Percentiles rank a stretch among this genome's conserved stretches.
Conservation (phyloP, 2,888 invertebrate genomes). For the Phymatocera aterrima region DNA sequence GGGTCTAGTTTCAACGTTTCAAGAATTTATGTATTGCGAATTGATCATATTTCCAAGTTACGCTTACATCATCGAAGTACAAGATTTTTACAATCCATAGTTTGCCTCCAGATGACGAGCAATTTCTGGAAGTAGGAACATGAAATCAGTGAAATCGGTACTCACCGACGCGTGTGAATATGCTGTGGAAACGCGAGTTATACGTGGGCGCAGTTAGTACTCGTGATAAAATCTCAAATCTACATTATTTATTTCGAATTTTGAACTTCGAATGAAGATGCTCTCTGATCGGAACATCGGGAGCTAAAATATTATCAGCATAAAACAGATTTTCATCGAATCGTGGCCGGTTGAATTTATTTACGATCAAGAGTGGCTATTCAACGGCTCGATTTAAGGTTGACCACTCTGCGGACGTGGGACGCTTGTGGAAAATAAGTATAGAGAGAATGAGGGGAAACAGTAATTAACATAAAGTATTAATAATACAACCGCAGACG, state of each 20-base stretch:
- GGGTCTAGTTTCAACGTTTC: too few species aligned
- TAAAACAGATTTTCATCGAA: slow-evolving; percentile 68
- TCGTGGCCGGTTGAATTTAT: slow-evolving; percentile 64
- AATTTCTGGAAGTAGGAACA: not conserved
- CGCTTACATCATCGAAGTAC: not conserved
- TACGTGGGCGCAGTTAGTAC: not conserved
- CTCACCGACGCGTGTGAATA: too few species aligned
- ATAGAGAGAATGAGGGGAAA: slow-evolving; percentile 57
- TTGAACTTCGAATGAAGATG: slow-evolving; percentile 28
- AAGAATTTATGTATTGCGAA: too few species aligned
- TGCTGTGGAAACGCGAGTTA: not conserved
- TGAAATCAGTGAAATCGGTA: not conserved
- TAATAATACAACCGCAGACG: slow-evolving; percentile 68
- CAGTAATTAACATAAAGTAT: slow-evolving; percentile 73
- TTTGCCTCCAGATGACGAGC: not conserved
- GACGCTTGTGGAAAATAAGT: slow-evolving; percentile 35
- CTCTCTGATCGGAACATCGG: slow-evolving; percentile 30
- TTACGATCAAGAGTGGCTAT: slow-evolving; percentile 66
- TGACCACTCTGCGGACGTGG: slow-evolving; percentile 62
- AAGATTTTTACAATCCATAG: not conserved
- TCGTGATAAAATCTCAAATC: slow-evolving; percentile 1
- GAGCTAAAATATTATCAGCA: slow-evolving; percentile 37
- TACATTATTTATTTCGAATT: not conserved
- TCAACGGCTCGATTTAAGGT: slow-evolving; percentile 68
- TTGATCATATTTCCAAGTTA: too few species aligned